Evolutionary conservation across 1,140 invertebrate species (phyloP), one percentile per base, ranked within the genome.

Genomic region (Drosophila auraria): DNA sequence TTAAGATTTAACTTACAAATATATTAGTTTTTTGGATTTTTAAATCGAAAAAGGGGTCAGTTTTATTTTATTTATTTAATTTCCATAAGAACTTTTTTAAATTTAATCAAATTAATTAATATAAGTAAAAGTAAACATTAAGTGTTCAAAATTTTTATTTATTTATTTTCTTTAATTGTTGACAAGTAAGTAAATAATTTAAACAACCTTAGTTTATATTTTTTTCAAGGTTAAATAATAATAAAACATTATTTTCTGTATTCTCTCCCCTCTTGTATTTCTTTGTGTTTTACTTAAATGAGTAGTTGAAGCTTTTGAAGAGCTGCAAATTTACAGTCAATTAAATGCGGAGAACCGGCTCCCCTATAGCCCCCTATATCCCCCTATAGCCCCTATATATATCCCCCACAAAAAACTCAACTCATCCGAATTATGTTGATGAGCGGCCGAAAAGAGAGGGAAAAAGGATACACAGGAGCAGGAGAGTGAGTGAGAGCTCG

Each of bases 281-380:
- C n/a, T 20, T 70, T 75, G 33, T 73, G 59, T 58, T 73, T 74
- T 80, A 68, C 70, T 82, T 84, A 79, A 82, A 89, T 76, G 81
- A 84, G 78, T 84, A 89, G 81, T 89, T 89, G 73, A 74, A 84
- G 73, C 77, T 78, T 70, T 76, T 84, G 69, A 80, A 79, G 86
- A 79, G 68, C 72, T 66, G 69, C 81, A 90, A 89, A 89, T 89
- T 89, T 89, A 82, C 84, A 89, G 84, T 89, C 84, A 89, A 89
- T 87, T 87, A 87, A 87, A 87, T 81, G 78, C 54, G 45, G 63
- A 68, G 58, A 11, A 12, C 33, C 30, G 61, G 62, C 44, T 72
- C 17, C 25, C 25, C 33, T 38, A 33, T 14, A 50, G 4, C 33
- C 14, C 33, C 62, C 25, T 17, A 23, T 38, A 33, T 14, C 77